Percentiles rank a stretch among this genome's conserved stretches.
Conservation (phyloP, 2,888 invertebrate genomes). For the Stictocephala bisonia region DNA sequence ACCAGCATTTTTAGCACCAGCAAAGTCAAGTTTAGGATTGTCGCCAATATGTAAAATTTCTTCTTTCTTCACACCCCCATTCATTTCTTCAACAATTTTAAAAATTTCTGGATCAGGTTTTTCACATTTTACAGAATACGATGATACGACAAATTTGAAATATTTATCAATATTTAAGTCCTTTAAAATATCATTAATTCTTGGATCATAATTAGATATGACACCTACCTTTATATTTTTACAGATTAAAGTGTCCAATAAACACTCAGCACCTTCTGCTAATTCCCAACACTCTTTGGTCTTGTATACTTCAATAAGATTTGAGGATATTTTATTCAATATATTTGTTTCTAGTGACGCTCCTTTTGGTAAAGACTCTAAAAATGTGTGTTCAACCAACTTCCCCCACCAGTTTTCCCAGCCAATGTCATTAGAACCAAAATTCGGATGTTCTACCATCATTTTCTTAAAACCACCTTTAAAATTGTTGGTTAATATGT, state of each 20-base stretch:
- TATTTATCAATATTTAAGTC: constrained; percentile 75
- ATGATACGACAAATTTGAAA: constrained; percentile 84
- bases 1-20: constrained; percentile 78
- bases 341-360: constrained; percentile 10
- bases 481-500: constrained; percentile 72
- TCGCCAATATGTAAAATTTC: constrained; percentile 89
- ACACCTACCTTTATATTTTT: constrained; percentile 73
- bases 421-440: constrained; percentile 76
- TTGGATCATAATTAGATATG: constrained; percentile 90
- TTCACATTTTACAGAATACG: constrained; percentile 77
- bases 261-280: constrained; percentile 72
- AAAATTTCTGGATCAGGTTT: constrained; percentile 85
- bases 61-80: constrained; percentile 65
- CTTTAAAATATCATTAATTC: constrained; percentile 75
- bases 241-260: constrained; percentile 72
- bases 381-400: constrained; percentile 75
- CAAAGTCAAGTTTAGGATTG: constrained; percentile 78
- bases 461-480: constrained; percentile 73
- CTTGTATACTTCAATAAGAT: constrained; percentile 75
- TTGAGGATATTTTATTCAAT: constrained; percentile 23
- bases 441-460: constrained; percentile 81
- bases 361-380: constrained; percentile 49
- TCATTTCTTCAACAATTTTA: constrained; percentile 67
- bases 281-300: constrained; percentile 80
- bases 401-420: constrained; percentile 88